These are phyloP conservation scores for Halocynthia aurantium DNA, from an alignment of 23 tunicate genomes.

Conservation along the genomic window DNA sequence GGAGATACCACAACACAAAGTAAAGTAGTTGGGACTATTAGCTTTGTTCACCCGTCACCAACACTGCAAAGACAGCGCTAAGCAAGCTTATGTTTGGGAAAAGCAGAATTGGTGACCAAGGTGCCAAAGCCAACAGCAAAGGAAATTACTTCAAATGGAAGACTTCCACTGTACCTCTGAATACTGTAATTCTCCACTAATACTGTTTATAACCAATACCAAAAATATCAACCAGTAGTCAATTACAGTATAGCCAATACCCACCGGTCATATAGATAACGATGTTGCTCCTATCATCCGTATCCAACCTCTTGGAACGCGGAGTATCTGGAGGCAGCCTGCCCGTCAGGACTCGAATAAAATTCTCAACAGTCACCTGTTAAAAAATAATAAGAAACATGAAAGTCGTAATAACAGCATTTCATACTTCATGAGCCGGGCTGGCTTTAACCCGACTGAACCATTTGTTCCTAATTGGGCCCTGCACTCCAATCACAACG, in stretches of 20 bases:
- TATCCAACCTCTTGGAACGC: conserved; percentile 64
- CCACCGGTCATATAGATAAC: conserved; percentile 84
- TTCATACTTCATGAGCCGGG: too few species aligned
- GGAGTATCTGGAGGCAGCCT: conserved; percentile 73
- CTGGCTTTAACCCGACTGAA: too few species aligned
- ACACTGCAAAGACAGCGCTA: conserved; percentile 27
- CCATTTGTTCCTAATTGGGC: too few species aligned
- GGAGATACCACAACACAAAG: neutral
- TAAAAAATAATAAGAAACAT: neutral
- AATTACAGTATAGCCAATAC: neutral
- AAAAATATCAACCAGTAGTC: neutral
- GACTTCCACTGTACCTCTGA: too few species aligned
- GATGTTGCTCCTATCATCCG: conserved; percentile 68
- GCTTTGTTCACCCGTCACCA: conserved; percentile 66
- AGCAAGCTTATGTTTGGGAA: neutral
- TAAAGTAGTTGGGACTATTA: neutral
- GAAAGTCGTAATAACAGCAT: too few species aligned
- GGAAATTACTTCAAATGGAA: too few species aligned
- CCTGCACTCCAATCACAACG: too few species aligned
- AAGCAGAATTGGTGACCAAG: conserved; percentile 89
- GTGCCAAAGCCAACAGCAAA: conserved; percentile 31
- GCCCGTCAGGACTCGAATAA: conserved; percentile 85
- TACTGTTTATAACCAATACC: too few species aligned
- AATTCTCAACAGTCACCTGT: conserved; percentile 81
- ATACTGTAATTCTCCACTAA: too few species aligned